phyloP scores from a whole-genome alignment of 2,888 invertebrate species.

The Phytoseiulus persimilis region DNA sequence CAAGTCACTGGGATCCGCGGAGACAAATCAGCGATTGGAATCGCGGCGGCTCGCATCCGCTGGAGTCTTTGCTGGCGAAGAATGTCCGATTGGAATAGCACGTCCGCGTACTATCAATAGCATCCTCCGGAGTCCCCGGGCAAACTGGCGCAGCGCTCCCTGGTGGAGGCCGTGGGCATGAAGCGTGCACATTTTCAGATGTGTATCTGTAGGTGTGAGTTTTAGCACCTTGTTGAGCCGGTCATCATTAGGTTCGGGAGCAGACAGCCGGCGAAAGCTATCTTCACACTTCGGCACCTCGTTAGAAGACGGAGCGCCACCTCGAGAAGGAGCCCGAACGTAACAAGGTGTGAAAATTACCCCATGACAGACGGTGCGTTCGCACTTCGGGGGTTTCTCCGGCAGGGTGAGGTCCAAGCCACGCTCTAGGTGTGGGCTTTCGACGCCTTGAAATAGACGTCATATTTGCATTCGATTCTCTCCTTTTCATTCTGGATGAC shows the following conservation, averaged over 20 bases:
- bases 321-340: not conserved
- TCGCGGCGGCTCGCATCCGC: too few relatives aligned
- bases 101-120: not conserved
- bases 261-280: constrained; percentile 5
- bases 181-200: not conserved
- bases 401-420: not conserved
- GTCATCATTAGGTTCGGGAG: not conserved
- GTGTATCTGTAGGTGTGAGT: not conserved
- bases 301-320: constrained; percentile 5
- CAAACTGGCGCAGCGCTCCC: not conserved
- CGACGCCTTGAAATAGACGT: not conserved
- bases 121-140: not conserved
- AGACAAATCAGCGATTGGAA: too few relatives aligned
- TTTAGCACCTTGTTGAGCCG: constrained; percentile 5
- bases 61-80: too few relatives aligned
- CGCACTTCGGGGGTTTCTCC: not conserved
- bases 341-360: constrained; percentile 38
- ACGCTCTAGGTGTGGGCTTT: not conserved
- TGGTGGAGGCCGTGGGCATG: not conserved
- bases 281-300: not conserved
- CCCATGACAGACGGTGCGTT: constrained; percentile 1
- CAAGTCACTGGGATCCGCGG: too few relatives aligned
- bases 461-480: not conserved
- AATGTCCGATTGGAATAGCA: too few relatives aligned
- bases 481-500: not conserved